Evolutionary conservation across 92 coral and sea anemone genomes (phyloP), one percentile per base, ranked within the genome.

Genomic region (Parazoanthus swiftii): DNA sequence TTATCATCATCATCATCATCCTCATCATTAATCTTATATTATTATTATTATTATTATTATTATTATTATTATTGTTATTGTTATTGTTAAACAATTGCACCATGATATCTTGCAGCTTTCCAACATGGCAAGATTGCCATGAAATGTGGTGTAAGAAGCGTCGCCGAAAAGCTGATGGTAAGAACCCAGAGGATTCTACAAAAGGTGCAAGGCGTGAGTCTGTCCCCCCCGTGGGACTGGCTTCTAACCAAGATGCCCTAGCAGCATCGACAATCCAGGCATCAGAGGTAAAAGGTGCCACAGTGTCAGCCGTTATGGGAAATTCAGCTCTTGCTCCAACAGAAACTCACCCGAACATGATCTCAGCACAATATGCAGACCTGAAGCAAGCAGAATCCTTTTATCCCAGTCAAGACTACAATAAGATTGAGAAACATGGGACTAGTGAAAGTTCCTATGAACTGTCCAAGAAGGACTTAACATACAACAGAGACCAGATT

Each of bases 121-220:
- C 99, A 46, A 92, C 95, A 25, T 97, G 99, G 99, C 99, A 97
- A 86, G 99, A 97, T 90, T 97, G 99, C 76, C 99, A 97, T 74
- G 99, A 97, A 86, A 97, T 97, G 99, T 95, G 98, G 98, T 94
- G 99, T 86, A 97, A 97, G 89, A 97, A 95, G 78, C 90, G 99
- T 67, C 93, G 98, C 78, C 97, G 98, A 68, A 95, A 95, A 75
- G 93, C 92, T 42, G 99, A 95, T 29, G 91, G 90, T 23, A 91
- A 90, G 81, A 88, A 23, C 33, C 81, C 89, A 50, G 98, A 93
- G 4, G 98, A 97, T 51, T 86, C 89, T 25, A 37, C 92, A 29
- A 95, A 94, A 75, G 96, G 92, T 29, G 74, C 85, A 37, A 97
- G 91, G 72, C 85, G 90, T 3, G 99, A 94, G 26, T 86, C 98